Evolutionary conservation across 1,140 invertebrate genomes (phyloP), one percentile per base, ranked within the genome.

Genomic region (Pseudomyrmex dendroicus): DNA sequence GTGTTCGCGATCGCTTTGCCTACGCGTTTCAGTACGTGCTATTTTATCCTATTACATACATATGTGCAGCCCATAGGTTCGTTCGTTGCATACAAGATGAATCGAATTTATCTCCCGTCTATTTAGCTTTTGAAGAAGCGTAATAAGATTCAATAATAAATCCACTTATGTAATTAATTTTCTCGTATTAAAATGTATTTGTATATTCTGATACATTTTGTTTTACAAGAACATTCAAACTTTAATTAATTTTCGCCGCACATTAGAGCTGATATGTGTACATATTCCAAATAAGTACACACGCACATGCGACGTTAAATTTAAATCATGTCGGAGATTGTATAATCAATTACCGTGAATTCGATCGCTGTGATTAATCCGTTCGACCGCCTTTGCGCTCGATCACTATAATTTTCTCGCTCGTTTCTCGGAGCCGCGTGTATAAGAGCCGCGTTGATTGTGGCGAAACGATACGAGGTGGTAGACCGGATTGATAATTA

Each of bases 401-500:
- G 74, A 89, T 86, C 80, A 82, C 84, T 89, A 68, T 89, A 89
- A 89, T 89, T 89, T 89, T 82, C 86, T 86, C 63, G 61, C 56
- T 85, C 35, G 35, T 35, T 35, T 35, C 56, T 63, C 73, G 62
- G 54, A 46, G 35, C 48, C 57, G 15, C 35, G 35, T 7, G 7
- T 35, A 35, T 35, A 35, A 56, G 66, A 61, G 66, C 15, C 3
- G 46, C 70, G 50, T 52, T 80, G 76, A 80, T 72, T 82, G 50
- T 61, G 20, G 17, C 7, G 56, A 22, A 59, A 62, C 80, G 72
- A 70, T 35, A 57, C 77, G 10, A 84, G 68, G 57, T 78, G 85
- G 82, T 87, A 73, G 82, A 62, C 46, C 57, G 73, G 73, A 68
- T 84, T 56, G 56, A 87, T 86, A 86, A 87, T 82, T 87, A 87